phyloP scores from a whole-genome alignment of 1,140 invertebrate species.

The Drosophila eugracilis region DNA sequence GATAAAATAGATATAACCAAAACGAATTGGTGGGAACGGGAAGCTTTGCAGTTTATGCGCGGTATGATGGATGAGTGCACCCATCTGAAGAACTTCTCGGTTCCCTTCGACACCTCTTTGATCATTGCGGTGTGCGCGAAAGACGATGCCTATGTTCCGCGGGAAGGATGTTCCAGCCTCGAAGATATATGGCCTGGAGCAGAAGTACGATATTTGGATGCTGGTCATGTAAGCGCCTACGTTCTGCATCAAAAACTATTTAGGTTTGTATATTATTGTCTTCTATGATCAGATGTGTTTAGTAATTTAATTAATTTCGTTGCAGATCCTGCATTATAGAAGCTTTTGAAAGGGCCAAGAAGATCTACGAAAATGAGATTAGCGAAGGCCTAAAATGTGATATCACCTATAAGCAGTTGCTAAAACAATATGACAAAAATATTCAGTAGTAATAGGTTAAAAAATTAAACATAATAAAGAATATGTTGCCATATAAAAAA shows the following conservation, averaged over 20 bases:
- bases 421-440: constrained; percentile 63
- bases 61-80: constrained; percentile 99
- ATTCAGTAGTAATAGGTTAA: constrained; percentile 9
- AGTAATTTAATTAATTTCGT: constrained; percentile 34
- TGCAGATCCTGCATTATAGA: constrained; percentile 88
- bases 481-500: constrained; percentile 32
- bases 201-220: constrained; percentile 93
- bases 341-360: constrained; percentile 88
- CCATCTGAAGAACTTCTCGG: constrained; percentile 96
- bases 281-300: not conserved
- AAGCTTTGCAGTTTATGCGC: constrained; percentile 97
- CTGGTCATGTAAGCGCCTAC: constrained; percentile 96
- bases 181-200: constrained; percentile 96
- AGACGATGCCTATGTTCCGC: constrained; percentile 96
- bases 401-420: constrained; percentile 54
- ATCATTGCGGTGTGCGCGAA: constrained; percentile 94
- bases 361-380: constrained; percentile 69
- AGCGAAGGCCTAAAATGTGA: constrained; percentile 51
- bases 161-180: constrained; percentile 91
- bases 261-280: constrained; percentile 86
- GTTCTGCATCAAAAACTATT: constrained; percentile 94
- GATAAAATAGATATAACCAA: constrained; percentile 85
- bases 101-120: constrained; percentile 93
- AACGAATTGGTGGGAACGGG: constrained; percentile 88
- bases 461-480: constrained; percentile 20